Conservation (phyloP, 2,113 vertebrate genomes). For the Dromaius novaehollandiae region DNA sequence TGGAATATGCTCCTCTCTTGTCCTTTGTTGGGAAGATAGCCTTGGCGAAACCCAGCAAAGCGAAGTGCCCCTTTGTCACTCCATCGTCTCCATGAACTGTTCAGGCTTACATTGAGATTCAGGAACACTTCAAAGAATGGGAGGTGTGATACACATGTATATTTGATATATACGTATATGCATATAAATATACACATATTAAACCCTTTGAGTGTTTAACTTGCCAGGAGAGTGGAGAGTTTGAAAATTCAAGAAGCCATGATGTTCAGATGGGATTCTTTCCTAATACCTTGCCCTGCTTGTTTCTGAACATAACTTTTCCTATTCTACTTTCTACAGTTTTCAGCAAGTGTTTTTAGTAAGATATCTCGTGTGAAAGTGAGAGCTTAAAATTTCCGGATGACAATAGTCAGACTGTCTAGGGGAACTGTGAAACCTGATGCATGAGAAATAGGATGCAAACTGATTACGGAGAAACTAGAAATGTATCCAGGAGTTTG, state of each 20-base stretch:
- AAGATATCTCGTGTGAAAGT: neutral
- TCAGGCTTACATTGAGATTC: neutral
- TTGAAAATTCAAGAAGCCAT: neutral
- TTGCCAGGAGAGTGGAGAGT: neutral
- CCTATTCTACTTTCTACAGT: neutral
- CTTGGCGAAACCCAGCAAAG: neutral
- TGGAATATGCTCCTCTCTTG: neutral
- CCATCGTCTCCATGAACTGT: neutral
- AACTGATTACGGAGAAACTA: constrained; percentile 37
- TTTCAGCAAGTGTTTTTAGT: neutral
- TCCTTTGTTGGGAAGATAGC: neutral
- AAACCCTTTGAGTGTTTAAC: neutral
- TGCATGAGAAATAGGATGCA: constrained; percentile 28
- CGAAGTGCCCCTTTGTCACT: neutral
- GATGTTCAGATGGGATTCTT: neutral
- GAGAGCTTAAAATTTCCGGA: neutral
- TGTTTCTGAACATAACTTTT: neutral
- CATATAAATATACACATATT: neutral
- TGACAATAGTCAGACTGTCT: neutral
- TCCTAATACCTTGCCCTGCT: neutral
- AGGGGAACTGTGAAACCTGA: constrained; percentile 4
- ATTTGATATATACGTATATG: too few species aligned
- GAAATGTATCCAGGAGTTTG: neutral
- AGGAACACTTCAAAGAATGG: neutral
- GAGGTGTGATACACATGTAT: neutral